phyloP scores from a whole-genome alignment of 1,140 invertebrate species.

The Drosophila kurseongensis region DNA sequence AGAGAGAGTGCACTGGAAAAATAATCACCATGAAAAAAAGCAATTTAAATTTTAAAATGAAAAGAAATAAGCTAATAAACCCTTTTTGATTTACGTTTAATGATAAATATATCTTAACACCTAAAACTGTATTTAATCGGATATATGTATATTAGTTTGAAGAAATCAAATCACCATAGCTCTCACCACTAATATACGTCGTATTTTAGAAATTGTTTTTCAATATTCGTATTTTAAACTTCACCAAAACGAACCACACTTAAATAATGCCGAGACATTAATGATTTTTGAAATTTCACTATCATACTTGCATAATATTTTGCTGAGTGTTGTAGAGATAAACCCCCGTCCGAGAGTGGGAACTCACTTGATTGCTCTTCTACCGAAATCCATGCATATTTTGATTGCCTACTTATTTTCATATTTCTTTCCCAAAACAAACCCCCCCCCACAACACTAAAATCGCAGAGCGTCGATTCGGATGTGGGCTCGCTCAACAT shows the following conservation, averaged over 20 bases:
- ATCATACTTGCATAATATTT: not conserved
- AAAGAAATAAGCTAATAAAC: too few species aligned
- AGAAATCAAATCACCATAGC: too few species aligned
- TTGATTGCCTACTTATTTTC: conserved; percentile 42
- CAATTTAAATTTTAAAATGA: not conserved
- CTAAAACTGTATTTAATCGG: too few species aligned
- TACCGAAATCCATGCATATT: conserved; percentile 47
- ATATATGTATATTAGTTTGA: too few species aligned
- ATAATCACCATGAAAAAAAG: not conserved
- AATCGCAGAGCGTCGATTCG: conserved; percentile 90
- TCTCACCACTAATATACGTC: too few species aligned
- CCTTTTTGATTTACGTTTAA: too few species aligned
- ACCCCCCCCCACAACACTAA: not conserved
- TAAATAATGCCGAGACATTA: not conserved
- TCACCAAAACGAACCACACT: not conserved
- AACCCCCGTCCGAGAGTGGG: conserved; percentile 25
- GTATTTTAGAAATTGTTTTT: too few species aligned
- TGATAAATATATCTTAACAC: too few species aligned
- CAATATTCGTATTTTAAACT: not conserved
- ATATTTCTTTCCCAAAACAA: not conserved
- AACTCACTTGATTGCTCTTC: conserved; percentile 39
- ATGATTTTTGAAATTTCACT: not conserved
- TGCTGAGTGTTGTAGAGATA: conserved; percentile 12
- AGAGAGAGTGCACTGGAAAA: conserved; percentile 1
- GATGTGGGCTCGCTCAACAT: conserved; percentile 89